Evolutionary conservation across 2,888 invertebrate species (phyloP), one percentile per base, ranked within the genome.

Genomic region (Protula sp.): DNA sequence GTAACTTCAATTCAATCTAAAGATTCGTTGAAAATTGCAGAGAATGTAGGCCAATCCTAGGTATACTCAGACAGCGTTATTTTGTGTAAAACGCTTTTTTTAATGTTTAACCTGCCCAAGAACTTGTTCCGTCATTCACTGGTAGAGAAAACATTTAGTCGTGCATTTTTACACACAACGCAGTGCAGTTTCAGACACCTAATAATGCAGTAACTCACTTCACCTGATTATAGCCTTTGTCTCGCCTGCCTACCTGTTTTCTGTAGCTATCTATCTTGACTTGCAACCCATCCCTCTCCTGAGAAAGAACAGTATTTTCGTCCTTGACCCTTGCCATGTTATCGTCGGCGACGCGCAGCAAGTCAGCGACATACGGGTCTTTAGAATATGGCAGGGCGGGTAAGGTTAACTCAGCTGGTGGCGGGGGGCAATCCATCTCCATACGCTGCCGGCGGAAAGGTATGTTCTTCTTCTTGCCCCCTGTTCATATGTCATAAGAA

Each of bases 361-460:
- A 69, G 58, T 80, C 80, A 30, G 78, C 79, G 5, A 78, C 72
- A 59, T 78, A 79, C 0, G 79, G 79, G 64, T 80, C 80, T 47
- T 53, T 51, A 9, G 53, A 19, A 14, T 22, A 26, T 2, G n/a
- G 57, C 14, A 38, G 19, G 24, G 24, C 27, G 29, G 59, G 31
- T 56, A 47, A 57, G 50, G 30, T 67, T 65, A 19, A 55, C 0
- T 31, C 30, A 50, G 68, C 58, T 3, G 74, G 71, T 9, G 78
- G 75, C 14, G 79, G 70, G 30, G 71, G 66, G 30, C 69, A 70
- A 66, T 81, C 81, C 28, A 81, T 74, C 57, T 80, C 80, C 78
- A 81, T 79, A 2, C 81, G 72, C 67, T 81, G 80, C 29, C 80
- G 67, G n/a, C 81, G 70, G 68, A 81, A 81, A 29, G 81, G 79